Evolutionary conservation across 2,113 vertebrate species (phyloP).

Genomic region (Nerophis ophidion): DNA sequence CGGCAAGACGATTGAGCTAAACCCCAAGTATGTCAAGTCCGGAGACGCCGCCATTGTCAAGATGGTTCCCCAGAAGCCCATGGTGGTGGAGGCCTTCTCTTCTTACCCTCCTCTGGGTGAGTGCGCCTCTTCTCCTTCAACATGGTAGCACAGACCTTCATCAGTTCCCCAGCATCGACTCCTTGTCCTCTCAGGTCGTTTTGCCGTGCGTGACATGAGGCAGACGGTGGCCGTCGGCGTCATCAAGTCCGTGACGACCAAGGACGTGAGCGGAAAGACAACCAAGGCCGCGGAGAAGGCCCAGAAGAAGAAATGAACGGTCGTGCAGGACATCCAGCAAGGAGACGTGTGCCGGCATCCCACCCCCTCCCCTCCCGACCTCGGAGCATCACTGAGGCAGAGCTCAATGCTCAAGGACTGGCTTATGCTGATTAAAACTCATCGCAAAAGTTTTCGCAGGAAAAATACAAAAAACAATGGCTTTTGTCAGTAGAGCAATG

Average conservation of each 20-base stretch:
- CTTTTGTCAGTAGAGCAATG: constrained; percentile 15
- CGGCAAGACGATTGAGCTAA: constrained; percentile 76
- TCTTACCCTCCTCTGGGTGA: constrained; percentile 74
- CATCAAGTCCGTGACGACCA: constrained; percentile 76
- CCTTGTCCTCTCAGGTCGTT: constrained; percentile 55
- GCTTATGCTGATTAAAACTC: constrained; percentile 75
- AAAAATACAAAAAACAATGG: constrained; percentile 47
- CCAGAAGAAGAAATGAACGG: constrained; percentile 67
- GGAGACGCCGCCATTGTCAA: constrained; percentile 73
- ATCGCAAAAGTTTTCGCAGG: constrained; percentile 77
- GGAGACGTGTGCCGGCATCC: too few species aligned
- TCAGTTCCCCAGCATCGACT: neutral
- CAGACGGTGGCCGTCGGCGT: constrained; percentile 77
- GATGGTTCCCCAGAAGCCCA: constrained; percentile 73
- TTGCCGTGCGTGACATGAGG: constrained; percentile 74
- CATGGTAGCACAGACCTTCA: neutral
- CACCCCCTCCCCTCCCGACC: too few species aligned
- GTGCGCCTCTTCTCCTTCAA: constrained; percentile 10
- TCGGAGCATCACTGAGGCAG: too few species aligned
- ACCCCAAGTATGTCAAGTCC: constrained; percentile 73
- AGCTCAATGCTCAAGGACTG: constrained; percentile 70
- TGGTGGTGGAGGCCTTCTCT: constrained; percentile 77
- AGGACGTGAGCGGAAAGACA: constrained; percentile 61
- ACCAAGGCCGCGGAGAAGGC: constrained; percentile 77
- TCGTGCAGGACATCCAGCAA: constrained; percentile 35